Base-by-base conservation (phyloP, 2,888 invertebrate genomes). In the Helicoverpa assulta region DNA sequence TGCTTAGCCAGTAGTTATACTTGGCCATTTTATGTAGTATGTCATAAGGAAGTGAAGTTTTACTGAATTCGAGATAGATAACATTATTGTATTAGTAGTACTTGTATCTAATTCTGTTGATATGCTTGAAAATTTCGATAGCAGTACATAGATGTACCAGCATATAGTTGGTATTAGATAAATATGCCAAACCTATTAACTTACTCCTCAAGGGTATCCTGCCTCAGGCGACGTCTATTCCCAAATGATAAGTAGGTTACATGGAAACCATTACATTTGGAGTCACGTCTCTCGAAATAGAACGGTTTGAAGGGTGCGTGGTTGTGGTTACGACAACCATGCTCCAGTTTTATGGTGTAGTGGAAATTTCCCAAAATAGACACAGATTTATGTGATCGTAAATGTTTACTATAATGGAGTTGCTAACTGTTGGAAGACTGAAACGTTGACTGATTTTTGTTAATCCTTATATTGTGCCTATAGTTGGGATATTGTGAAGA, bases 241-340 rank as follows among this genome's bases (percentile, higher is more conserved):
- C 75, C 80, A 26, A 61, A 58, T 52, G 29, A 40, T 58, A 54
- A 64, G 64, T 65, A 52, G 19, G 47, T 55, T 47, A 63, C 56
- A 80, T 76, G 61, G 56, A 61, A 76, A 51, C 63, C 69, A 81
- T 70, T 62, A 70, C 63, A 54, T 65, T 69, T 61, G 59, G 53
- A 81, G 64, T 65, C 78, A 81, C 61, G 78, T 78, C 54, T 19
- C 65, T 65, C 43, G 14, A 81, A 78, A 78, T 81, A 81, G 78
- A 55, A 37, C 16, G 37, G 33, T 58, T 67, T 62, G 61, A 71
- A 65, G 65, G 43, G 67, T 67, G 55, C 67, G 79, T 78, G 78
- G 73, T 67, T 65, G 73, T 29, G 37, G 29, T 18, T 67, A 62
- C 64, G 67, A 53, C 37, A 52, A 72, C 72, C 78, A 66, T 58